These are phyloP conservation scores for Knipowitschia caucasica DNA, from an alignment of 2,797 vertebrate genomes.

Conservation along the genomic window DNA sequence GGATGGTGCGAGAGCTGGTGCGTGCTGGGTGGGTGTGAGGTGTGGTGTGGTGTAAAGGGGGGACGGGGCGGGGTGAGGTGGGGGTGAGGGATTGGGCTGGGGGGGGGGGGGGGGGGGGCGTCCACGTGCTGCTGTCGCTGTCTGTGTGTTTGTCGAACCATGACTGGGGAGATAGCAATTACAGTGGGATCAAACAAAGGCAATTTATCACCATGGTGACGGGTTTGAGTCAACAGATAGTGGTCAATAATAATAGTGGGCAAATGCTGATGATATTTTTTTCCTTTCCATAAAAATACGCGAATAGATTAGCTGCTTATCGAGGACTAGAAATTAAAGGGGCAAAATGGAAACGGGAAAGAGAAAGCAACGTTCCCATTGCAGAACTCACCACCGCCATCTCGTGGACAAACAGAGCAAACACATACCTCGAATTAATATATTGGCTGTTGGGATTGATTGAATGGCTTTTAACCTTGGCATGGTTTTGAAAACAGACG, in stretches of 20 bases:
- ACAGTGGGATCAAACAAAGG: not conserved
- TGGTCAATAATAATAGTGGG: too few relatives aligned
- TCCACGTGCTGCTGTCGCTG: not conserved
- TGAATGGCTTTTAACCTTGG: too few relatives aligned
- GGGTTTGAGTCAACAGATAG: not conserved
- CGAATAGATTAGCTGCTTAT: not conserved
- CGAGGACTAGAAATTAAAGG: not conserved
- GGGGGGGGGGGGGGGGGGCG: conserved; percentile 20
- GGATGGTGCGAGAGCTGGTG: conserved; percentile 42
- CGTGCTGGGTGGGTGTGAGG: conserved; percentile 8
- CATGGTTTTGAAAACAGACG: too few relatives aligned
- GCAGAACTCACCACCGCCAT: conserved; percentile 38
- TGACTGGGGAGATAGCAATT: not conserved
- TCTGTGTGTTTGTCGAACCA: not conserved
- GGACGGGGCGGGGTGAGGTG: too few relatives aligned
- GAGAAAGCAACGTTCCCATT: not conserved
- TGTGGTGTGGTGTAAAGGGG: not conserved
- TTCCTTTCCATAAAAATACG: not conserved
- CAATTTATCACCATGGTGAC: conserved; percentile 15
- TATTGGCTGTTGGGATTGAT: too few relatives aligned
- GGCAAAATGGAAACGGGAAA: not conserved
- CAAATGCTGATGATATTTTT: too few relatives aligned
- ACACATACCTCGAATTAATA: too few relatives aligned
- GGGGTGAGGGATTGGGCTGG: conserved; percentile 21
- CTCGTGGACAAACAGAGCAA: conserved; percentile 32